A percentile compares a stretch with the other conserved stretches of the same genome.
Evolutionary conservation across 2,113 vertebrate genomes (phyloP).

Genomic region (Cervus canadensis): DNA sequence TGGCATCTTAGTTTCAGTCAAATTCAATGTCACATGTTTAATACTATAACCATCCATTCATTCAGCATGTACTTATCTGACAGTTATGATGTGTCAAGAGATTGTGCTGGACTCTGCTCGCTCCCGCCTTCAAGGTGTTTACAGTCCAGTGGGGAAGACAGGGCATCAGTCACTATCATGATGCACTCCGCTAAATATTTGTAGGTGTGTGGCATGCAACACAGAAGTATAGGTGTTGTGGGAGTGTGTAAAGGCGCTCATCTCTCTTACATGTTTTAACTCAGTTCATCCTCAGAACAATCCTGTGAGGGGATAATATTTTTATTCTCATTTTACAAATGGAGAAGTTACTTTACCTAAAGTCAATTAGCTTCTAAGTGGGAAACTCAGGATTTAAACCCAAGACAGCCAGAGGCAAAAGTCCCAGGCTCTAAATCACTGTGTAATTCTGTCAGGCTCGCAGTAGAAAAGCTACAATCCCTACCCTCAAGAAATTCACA

Average conservation of each 20-base stretch:
- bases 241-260: too few relatives aligned
- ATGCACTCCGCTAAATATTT: accelerated
- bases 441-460: background rate
- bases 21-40: background rate
- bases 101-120: background rate
- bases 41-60: background rate
- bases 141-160: background rate
- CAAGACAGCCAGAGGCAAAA: background rate
- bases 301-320: background rate
- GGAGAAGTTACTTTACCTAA: background rate
- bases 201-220: accelerated
- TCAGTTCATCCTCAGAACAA: background rate
- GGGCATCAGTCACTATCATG: accelerated
- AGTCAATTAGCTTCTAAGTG: background rate
- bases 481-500: background rate
- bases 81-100: background rate
- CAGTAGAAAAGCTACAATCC: background rate
- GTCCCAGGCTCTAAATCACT: background rate
- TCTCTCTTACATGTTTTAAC: background rate
- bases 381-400: background rate
- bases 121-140: background rate
- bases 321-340: background rate
- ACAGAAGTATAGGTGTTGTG: background rate
- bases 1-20: background rate
- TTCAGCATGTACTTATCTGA: background rate